Base-by-base conservation (phyloP, 2,113 vertebrate species). In the Grammomys dolichurus region DNA sequence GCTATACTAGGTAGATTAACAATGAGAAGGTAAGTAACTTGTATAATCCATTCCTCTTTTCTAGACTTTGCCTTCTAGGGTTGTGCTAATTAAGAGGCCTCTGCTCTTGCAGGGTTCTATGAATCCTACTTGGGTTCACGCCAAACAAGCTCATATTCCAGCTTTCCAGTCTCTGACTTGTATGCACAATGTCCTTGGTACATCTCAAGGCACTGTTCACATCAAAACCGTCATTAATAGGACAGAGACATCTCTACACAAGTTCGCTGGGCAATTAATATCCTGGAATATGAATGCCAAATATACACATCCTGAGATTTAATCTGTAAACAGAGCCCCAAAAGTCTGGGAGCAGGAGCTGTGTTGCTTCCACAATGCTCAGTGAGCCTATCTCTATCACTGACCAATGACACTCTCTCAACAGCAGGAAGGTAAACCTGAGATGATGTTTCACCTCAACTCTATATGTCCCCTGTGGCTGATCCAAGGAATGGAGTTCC, bases 281-380 rank as follows among this genome's bases (percentile, higher is more conserved):
- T 98, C 98, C 98, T 98, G 98, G 97, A 98, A 98, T 97, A 98
- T 98, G 98, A 98, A 98, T 97, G 93, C 97, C 94, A 96, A 98
- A 97, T 98, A 98, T 98, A 99, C 98, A 99, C 98, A 98, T 98
- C 98, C 98, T 99, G 98, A 98, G 98, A 98, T 98, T 97, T 97
- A 98, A 98, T 98, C 98, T 98, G 98, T 98, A 99, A 99, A 99
- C 98, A 99, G 97, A 98, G 97, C 98, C 97, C 95, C 96, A 97
- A 98, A 40, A 40, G 95, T 98, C 98, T 98, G 98, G 98, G 98
- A 96, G 94, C 97, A 96, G 98, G 97, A 91, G 92, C 87, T 95
- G 97, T 96, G 98, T 98, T 98, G 95, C 98, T 98, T 98, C 97
- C 97, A 98, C 98, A 95, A 93, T 97, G 97, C 96, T 95, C 97